phyloP scores from a whole-genome alignment of 92 coral and sea anemone genomes.

The Zoanthus sociatus region DNA sequence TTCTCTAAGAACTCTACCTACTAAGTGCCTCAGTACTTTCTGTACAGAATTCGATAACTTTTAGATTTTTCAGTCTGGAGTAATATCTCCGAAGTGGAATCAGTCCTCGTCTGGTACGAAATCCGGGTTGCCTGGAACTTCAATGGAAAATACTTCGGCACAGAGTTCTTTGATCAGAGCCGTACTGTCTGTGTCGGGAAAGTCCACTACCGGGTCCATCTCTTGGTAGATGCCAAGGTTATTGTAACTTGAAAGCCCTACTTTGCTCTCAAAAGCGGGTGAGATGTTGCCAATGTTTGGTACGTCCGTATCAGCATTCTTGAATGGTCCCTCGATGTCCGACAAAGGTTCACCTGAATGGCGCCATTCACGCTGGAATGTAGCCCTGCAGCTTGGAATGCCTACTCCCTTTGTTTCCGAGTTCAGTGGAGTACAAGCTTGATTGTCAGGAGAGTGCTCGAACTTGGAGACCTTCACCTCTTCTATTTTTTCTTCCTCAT shows the following conservation, averaged over 20 bases:
- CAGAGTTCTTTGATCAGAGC: constrained; percentile 89
- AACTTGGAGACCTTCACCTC: background rate
- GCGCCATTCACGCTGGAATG: constrained; percentile 16
- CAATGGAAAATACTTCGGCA: constrained; percentile 89
- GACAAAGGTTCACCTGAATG: constrained; percentile 12
- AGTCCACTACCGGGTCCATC: constrained; percentile 75
- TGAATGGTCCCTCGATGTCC: constrained; percentile 41
- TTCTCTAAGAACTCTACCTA: background rate
- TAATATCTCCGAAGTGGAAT: background rate
- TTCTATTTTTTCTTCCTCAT: constrained; percentile 17
- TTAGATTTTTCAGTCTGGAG: background rate
- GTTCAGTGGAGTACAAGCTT: background rate
- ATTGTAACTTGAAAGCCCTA: constrained; percentile 37
- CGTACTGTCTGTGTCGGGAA: constrained; percentile 90
- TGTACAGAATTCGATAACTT: background rate
- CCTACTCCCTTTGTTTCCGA: constrained; percentile 37
- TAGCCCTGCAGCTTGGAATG: background rate
- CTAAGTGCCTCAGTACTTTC: background rate
- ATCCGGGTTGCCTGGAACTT: constrained; percentile 61
- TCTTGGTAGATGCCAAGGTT: constrained; percentile 72
- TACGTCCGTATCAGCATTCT: constrained; percentile 60
- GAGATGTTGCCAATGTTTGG: constrained; percentile 67
- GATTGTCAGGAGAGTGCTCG: background rate
- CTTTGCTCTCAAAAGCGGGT: constrained; percentile 70
- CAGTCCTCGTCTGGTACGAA: constrained; percentile 77